Percentiles rank a stretch among this genome's conserved stretches.
phyloP scores from a whole-genome alignment of 2,797 vertebrate genomes.

The Sardinella longiceps region DNA sequence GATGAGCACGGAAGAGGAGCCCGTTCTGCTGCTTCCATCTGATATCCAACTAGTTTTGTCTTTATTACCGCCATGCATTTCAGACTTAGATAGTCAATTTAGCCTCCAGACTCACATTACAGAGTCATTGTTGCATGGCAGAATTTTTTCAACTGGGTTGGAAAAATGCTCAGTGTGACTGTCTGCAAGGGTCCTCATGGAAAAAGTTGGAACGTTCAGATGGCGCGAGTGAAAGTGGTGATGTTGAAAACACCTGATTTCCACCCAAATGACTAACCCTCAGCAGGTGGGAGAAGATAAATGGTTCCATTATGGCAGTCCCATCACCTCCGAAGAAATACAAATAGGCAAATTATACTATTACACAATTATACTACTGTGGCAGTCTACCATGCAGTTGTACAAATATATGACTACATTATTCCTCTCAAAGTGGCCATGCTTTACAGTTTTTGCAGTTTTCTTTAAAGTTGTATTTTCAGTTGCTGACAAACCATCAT shows the following conservation, averaged over 20 bases:
- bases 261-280: background rate
- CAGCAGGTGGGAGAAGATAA: background rate
- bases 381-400: background rate
- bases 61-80: background rate
- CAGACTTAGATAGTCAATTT: background rate
- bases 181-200: background rate
- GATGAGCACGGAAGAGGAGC: slow-evolving; percentile 16
- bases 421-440: too few relatives aligned
- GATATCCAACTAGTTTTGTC: background rate
- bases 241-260: background rate
- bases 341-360: background rate
- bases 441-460: too few relatives aligned
- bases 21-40: background rate
- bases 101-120: background rate
- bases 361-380: background rate
- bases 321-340: background rate
- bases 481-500: too few relatives aligned
- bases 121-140: background rate
- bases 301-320: background rate
- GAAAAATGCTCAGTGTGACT: background rate
- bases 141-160: background rate
- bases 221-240: background rate
- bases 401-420: too few relatives aligned
- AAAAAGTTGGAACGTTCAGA: background rate
- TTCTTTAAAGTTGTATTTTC: too few relatives aligned